Evolutionary conservation across 2,113 vertebrate genomes (phyloP).

Genomic region (Eolophus roseicapilla): DNA sequence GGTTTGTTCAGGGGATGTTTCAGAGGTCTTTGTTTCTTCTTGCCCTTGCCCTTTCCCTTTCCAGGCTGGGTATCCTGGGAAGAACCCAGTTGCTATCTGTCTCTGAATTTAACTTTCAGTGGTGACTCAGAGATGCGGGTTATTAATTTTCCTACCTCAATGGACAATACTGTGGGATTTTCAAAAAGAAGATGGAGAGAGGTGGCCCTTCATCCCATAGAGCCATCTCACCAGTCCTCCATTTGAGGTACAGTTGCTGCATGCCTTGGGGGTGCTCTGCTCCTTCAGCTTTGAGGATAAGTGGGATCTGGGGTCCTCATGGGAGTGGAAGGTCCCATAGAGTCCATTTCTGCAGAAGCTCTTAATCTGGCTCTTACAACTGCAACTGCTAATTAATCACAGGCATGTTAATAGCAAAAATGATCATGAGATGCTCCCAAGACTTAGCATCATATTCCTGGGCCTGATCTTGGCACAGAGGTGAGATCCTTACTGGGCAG

Average conservation of each 20-base stretch:
- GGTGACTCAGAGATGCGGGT: neutral
- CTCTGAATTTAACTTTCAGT: neutral
- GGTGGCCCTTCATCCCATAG: neutral
- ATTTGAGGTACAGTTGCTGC: neutral
- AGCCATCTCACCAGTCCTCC: neutral
- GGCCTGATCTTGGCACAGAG: neutral
- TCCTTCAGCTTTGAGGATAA: neutral
- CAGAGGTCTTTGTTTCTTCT: neutral
- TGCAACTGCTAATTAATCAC: neutral
- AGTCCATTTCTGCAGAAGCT: neutral
- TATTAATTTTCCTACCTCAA: neutral
- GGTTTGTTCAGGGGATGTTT: neutral
- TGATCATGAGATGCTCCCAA: neutral
- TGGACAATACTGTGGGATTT: neutral
- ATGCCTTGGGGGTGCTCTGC: neutral
- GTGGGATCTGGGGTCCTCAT: neutral
- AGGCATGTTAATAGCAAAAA: neutral
- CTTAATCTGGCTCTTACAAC: neutral
- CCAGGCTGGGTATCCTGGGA: neutral
- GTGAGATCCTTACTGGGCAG: neutral
- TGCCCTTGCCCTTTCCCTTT: neutral
- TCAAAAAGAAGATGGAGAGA: neutral
- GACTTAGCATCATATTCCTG: neutral
- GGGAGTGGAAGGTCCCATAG: neutral
- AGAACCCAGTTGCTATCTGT: neutral